Evolutionary conservation across 35 echinoderm and acorn worm species (phyloP).

Genomic region (Acanthaster planci): DNA sequence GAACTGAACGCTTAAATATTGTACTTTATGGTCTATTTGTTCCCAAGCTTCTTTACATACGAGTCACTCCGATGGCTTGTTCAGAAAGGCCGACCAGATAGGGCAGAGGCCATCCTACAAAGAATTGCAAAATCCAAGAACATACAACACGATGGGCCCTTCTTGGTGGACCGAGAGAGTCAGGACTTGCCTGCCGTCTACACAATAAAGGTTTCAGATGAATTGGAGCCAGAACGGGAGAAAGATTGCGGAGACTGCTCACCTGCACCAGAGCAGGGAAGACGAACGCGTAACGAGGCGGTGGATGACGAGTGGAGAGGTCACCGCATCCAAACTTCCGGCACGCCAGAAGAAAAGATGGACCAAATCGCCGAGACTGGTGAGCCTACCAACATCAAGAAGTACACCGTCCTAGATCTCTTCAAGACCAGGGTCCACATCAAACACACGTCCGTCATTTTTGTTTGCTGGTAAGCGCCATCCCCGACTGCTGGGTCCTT

Average conservation of each 20-base stretch:
- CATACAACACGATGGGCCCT: neutral
- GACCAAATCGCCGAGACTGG: neutral
- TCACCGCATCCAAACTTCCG: no score
- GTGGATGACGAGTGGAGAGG: no score
- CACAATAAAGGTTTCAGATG: no score
- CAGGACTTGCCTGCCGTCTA: no score
- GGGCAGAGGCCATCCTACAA: constrained; percentile 46
- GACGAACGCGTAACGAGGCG: no score
- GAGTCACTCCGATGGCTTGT: constrained; percentile 45
- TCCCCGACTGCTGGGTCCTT: no score
- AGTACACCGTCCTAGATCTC: neutral
- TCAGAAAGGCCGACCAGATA: constrained; percentile 27
- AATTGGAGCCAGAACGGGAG: no score
- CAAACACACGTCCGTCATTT: neutral
- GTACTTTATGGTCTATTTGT: neutral
- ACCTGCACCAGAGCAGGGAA: no score
- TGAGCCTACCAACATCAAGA: neutral
- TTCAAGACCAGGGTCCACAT: constrained; percentile 10
- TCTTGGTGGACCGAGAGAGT: neutral
- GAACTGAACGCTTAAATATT: no score
- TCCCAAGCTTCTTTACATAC: neutral
- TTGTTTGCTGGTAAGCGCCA: neutral
- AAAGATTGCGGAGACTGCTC: no score
- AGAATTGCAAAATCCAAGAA: constrained; percentile 68
- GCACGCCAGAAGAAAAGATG: no score